Evolutionary conservation across 2,888 invertebrate species (phyloP), one percentile per base, ranked within the genome.

Genomic region (Thymelicus acteon): DNA sequence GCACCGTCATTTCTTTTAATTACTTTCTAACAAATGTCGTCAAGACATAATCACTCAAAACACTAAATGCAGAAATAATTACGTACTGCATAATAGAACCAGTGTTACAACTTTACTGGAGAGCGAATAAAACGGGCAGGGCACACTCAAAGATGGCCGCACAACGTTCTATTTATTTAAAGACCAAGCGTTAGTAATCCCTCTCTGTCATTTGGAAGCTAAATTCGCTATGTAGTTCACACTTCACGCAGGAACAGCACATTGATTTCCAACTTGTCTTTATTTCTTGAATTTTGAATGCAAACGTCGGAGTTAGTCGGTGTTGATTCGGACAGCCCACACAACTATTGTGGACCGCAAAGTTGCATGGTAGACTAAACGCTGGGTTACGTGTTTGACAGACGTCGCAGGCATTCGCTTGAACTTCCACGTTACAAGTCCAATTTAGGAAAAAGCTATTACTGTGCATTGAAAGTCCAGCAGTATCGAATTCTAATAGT

Each of bases 211-310:
- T 84, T 87, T 79, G 73, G 77, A 80, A 79, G 72, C 75, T 65
- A 72, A 75, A 75, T 79, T 75, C 76, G 74, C 80, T 81, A 80
- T 84, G 84, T 84, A 83, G 85, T 83, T 83, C 80, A 72, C 80
- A 77, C 78, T 76, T 76, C 80, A 77, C 80, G 79, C 82, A 80
- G 79, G 81, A 82, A 81, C 74, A 86, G 86, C 85, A 85, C 80
- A 83, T 81, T 84, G 82, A 85, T 79, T 78, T 75, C 77, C 80
- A 80, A 79, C 80, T 82, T 82, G 87, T 85, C 87, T 87, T 84
- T 87, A 83, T 82, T 83, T 83, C 84, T 82, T 91, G 85, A 84
- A 92, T 91, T 90, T 90, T 87, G 85, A 79, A 90, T 91, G 88
- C 77, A 72, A 71, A 83, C 84, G 87, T 87, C 84, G 74, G 83